Conservation (phyloP, 2,797 vertebrate species). For the Pseudomugil tenellus region DNA sequence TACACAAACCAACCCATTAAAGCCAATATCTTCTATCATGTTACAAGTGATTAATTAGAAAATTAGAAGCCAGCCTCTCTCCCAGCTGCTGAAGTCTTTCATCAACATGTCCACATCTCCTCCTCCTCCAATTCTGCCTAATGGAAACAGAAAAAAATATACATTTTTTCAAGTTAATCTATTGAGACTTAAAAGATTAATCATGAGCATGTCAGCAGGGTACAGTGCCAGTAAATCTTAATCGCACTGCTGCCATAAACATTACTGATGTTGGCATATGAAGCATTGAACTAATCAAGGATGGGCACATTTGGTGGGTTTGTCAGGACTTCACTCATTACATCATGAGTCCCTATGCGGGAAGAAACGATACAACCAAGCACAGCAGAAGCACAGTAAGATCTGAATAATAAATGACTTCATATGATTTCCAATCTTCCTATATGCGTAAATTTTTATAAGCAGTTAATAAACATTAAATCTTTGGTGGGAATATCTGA, state of each 20-base stretch:
- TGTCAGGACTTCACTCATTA: slow-evolving; percentile 18
- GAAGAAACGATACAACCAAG: slow-evolving; percentile 9
- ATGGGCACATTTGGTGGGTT: slow-evolving; percentile 19
- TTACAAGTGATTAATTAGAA: slow-evolving; percentile 23
- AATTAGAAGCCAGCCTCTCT: slow-evolving; percentile 27
- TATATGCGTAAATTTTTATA: not conserved
- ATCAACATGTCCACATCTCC: slow-evolving; percentile 23
- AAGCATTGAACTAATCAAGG: slow-evolving; percentile 51
- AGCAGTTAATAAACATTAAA: not conserved
- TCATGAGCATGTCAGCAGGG: slow-evolving; percentile 43
- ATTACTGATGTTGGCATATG: slow-evolving; percentile 29
- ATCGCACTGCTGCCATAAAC: slow-evolving; percentile 43
- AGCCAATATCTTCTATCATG: slow-evolving; percentile 11
- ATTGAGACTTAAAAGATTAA: slow-evolving; percentile 64
- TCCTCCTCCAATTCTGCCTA: slow-evolving; percentile 30
- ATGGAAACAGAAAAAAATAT: slow-evolving; percentile 47
- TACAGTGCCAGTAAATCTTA: slow-evolving; percentile 50
- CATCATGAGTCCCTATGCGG: slow-evolving; percentile 5
- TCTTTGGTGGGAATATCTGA: not conserved
- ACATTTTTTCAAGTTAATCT: slow-evolving; percentile 43
- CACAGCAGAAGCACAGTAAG: not conserved
- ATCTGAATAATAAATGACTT: not conserved
- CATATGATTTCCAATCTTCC: not conserved
- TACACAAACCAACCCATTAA: slow-evolving; percentile 7
- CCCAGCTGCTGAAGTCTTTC: slow-evolving; percentile 32